Evolutionary conservation across 1,140 invertebrate genomes (phyloP), one percentile per base, ranked within the genome.

Genomic region (Sycophila sp.): DNA sequence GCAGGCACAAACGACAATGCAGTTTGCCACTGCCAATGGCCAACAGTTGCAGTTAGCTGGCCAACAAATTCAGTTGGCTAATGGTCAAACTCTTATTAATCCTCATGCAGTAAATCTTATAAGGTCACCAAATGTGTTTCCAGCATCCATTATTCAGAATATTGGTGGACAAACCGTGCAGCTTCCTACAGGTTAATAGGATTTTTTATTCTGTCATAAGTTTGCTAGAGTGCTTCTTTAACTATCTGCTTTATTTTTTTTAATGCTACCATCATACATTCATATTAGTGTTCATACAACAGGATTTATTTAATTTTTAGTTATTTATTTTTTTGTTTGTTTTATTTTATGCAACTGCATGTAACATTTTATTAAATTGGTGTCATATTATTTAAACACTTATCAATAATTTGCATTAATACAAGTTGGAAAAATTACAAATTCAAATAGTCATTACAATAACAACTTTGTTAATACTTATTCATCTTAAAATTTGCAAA

Each of bases 51-150:
- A 88, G 58, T 80, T 86, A 6, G 76, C 81, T 26, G 82, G 84
- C 8, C 89, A 89, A 58, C 88, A 88, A 60, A 87, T 90, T n/a
- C 89, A 90, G 75, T 73, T 90, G 17, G 82, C 88, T 4, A 89
- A 88, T 70, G 86, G 86, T 30, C 82, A 86, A 38, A 86, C 84
- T 8, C 77, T 86, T 30, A 81, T 86, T 5, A 83, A 84, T 2
- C 85, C 85, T 0, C 84, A 85, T 28, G 80, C 84, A 86, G 83
- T 89, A 82, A 85, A 89, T 89, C 76, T 90, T 79, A 74, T 86
- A 63, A 81, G 84, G 42, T 73, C 81, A 22, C 85, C 84, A 1
- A 82, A 73, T 75, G 82, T 85, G 32, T 85, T 86, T 71, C 84
- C 84, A 10, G 82, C 84, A 10, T 86, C 84, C 6, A 86, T 87